Base-by-base conservation (phyloP, 2,888 invertebrate genomes). In the Neoscelio sp. region DNA sequence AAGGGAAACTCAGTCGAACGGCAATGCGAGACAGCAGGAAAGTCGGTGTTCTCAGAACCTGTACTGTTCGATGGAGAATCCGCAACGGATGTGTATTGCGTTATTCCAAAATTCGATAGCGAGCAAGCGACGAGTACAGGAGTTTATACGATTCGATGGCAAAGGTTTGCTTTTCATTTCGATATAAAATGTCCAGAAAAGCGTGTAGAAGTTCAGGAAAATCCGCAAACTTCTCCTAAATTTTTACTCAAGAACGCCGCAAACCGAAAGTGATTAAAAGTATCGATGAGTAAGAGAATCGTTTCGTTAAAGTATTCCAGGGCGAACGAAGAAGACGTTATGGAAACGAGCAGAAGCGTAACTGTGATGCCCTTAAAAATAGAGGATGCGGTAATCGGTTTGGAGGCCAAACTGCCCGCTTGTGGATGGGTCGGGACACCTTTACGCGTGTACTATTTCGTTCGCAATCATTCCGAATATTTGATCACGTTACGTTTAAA, bases 351-450 rank as follows among this genome's bases (percentile, higher is more conserved):
- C 50, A 93, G 93, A 80, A 93, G 92, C 79, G 93, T 93, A 0
- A 92, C 93, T 17, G 85, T 94, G 62, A 91, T 92, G 0, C 92
- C 92, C 0, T 87, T 94, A 42, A 91, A 92, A 58, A 92, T 94
- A 50, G 93, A 94, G 80, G 92, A 93, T 82, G 92, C 94, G 48
- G 93, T 94, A 0, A 91, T 94, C 80, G 92, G 93, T 54, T 87
- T 95, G 77, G 91, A 93, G 88, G 92, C 93, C 56, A 91, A 92
- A 83, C 91, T 94, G 77, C 96, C 96, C n/a, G 94, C 96, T 42
- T 93, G 94, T 76, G 96, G 96, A 2, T 93, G 94, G 86, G 93
- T 96, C 13, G 92, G 95, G 79, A 94, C 94, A 17, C 95, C 95
- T 10, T 91, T 96, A 82, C 92, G 94, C n/a, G 91, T 95, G 6